Evolutionary conservation across 2,888 invertebrate species (phyloP).

Genomic region (Azorinus chamasolen): DNA sequence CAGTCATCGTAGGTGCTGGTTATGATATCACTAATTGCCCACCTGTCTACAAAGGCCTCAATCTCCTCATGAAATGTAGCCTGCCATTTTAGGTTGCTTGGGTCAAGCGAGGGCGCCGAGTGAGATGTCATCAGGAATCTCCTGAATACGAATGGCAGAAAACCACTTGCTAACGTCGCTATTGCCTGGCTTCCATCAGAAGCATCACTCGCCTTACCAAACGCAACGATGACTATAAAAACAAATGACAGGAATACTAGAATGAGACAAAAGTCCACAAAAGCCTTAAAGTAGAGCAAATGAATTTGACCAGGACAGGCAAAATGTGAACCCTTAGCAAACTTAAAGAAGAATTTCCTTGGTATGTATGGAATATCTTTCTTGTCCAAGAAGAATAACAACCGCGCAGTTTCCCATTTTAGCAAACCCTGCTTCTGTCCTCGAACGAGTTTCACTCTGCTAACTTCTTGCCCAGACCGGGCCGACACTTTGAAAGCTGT

Average conservation of each 20-base stretch:
- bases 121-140: constrained; percentile 49
- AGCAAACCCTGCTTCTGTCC: constrained; percentile 28
- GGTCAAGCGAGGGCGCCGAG: constrained; percentile 22
- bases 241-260: constrained; percentile 53
- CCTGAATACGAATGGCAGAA: constrained; percentile 48
- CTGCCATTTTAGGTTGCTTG: constrained; percentile 48
- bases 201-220: constrained; percentile 49
- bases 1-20: no score
- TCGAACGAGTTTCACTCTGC: constrained; percentile 14
- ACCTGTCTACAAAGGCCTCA: no score
- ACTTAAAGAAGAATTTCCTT: constrained; percentile 29
- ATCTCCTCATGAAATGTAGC: constrained; percentile 18
- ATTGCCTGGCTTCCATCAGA: constrained; percentile 43
- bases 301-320: constrained; percentile 41
- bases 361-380: constrained; percentile 51
- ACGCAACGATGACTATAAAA: constrained; percentile 50
- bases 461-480: background rate
- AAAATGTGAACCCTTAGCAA: constrained; percentile 32
- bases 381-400: constrained; percentile 42
- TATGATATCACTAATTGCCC: no score
- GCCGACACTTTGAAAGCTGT: constrained; percentile 22
- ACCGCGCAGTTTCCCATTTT: constrained; percentile 29
- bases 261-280: constrained; percentile 39
- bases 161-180: constrained; percentile 50
- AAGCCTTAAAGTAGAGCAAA: constrained; percentile 37